Conservation (phyloP, 1,140 invertebrate genomes). For the Pteromalus puparum region DNA sequence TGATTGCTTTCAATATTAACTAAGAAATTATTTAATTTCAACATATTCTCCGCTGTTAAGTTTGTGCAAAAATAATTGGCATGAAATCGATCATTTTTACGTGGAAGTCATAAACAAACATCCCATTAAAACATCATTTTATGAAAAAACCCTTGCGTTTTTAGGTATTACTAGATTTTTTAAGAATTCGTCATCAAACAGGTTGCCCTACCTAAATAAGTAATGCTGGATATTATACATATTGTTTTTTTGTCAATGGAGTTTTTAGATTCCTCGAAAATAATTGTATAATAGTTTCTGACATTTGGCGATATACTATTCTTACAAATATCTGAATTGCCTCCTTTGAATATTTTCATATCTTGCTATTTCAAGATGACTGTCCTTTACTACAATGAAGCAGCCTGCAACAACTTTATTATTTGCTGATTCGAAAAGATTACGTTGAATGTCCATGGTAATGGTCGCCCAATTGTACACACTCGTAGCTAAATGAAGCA, state of each 20-base stretch:
- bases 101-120: not conserved
- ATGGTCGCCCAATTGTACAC: constrained; percentile 24
- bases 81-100: constrained; percentile 21
- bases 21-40: not conserved
- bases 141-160: not conserved
- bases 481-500: constrained; percentile 29
- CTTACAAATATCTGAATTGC: not conserved
- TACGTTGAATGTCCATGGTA: constrained; percentile 3
- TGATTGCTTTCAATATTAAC: not conserved
- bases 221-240: not conserved
- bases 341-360: not conserved
- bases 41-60: not conserved
- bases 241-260: not conserved
- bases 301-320: not conserved
- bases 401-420: not conserved
- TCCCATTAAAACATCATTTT: not conserved
- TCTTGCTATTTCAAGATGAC: constrained; percentile 20
- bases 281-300: not conserved
- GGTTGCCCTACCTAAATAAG: not conserved
- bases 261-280: not conserved
- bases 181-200: not conserved
- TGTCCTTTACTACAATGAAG: constrained; percentile 7
- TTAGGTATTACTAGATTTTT: not conserved
- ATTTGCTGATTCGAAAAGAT: constrained; percentile 18
- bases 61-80: constrained; percentile 27